phyloP scores from a whole-genome alignment of 1,140 invertebrate species.

The Drosophila equinoxialis region DNA sequence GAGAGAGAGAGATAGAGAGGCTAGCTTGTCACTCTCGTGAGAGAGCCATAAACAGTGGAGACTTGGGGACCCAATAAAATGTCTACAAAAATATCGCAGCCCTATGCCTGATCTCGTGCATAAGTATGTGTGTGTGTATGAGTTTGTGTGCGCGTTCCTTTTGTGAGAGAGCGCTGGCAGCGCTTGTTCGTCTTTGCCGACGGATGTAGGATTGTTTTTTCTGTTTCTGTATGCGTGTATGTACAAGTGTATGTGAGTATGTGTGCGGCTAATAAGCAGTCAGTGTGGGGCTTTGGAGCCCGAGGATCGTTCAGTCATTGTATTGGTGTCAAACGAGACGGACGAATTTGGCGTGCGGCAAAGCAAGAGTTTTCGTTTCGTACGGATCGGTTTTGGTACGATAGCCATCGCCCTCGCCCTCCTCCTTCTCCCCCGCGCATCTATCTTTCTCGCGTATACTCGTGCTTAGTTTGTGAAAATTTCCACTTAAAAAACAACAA shows the following conservation, averaged over 20 bases:
- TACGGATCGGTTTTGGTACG: conserved; percentile 41
- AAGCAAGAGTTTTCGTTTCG: conserved; percentile 56
- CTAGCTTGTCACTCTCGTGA: conserved; percentile 15
- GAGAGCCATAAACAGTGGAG: conserved; percentile 50
- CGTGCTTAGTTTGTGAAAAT: conserved; percentile 65
- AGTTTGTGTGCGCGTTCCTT: conserved; percentile 59
- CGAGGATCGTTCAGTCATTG: conserved; percentile 73
- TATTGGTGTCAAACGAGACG: conserved; percentile 75
- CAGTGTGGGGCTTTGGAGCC: conserved; percentile 66
- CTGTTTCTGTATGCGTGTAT: conserved; percentile 9
- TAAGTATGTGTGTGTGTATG: conserved; percentile 2
- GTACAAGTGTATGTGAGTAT: conserved; percentile 16
- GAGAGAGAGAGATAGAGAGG: conserved; percentile 13
- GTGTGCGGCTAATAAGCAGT: conserved; percentile 47
- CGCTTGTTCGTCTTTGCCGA: conserved; percentile 44
- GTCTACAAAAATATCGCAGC: conserved; percentile 43
- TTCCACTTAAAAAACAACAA: conserved; percentile 68
- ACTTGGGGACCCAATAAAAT: conserved; percentile 59
- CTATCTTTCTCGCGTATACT: conserved; percentile 30
- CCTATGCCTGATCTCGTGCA: conserved; percentile 35
- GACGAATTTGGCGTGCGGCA: conserved; percentile 69
- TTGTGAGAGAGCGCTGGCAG: conserved; percentile 52
- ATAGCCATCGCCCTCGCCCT: conserved; percentile 40
- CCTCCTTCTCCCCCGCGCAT: conserved; percentile 16
- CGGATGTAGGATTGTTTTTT: conserved; percentile 71